Conservation (phyloP, 2,113 vertebrate genomes). For the Hypomesus transpacificus region DNA sequence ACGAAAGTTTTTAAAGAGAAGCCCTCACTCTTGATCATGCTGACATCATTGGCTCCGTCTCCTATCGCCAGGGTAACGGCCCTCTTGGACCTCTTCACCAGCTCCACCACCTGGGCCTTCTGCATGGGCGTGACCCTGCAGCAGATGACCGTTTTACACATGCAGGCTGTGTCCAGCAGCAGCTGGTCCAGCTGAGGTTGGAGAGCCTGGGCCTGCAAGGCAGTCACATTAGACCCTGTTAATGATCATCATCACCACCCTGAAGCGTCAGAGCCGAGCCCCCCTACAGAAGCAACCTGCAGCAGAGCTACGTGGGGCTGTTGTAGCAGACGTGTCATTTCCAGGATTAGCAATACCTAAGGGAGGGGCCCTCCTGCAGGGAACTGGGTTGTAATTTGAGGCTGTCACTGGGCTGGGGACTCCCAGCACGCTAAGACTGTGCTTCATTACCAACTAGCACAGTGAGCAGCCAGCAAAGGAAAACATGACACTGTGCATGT, state of each 20-base stretch:
- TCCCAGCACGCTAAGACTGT: constrained; percentile 42
- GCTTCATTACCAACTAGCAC: constrained; percentile 41
- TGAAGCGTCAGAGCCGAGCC: constrained; percentile 1
- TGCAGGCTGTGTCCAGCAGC: constrained; percentile 74
- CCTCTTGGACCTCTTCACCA: constrained; percentile 76
- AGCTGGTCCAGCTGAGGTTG: constrained; percentile 72
- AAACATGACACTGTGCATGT: constrained; percentile 1
- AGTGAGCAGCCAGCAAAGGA: constrained; percentile 10
- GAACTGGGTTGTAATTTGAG: constrained; percentile 60
- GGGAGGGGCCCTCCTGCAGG: constrained; percentile 28
- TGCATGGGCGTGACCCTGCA: constrained; percentile 79
- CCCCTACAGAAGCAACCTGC: constrained; percentile 16
- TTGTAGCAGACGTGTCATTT: constrained; percentile 1
- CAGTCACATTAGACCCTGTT: constrained; percentile 28
- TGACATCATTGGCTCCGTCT: constrained; percentile 82
- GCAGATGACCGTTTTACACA: constrained; percentile 79
- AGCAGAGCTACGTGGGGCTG: constrained; percentile 5
- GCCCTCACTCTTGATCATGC: constrained; percentile 80
- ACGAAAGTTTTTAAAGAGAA: no score
- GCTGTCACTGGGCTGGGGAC: constrained; percentile 36
- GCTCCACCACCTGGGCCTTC: constrained; percentile 79
- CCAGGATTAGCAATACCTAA: not conserved
- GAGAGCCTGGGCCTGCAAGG: constrained; percentile 66
- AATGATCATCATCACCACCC: constrained; percentile 1
- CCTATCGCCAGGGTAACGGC: constrained; percentile 76